These are phyloP conservation scores for Lemur catta DNA, from an alignment of 2,797 vertebrate species.

Conservation along the genomic window DNA sequence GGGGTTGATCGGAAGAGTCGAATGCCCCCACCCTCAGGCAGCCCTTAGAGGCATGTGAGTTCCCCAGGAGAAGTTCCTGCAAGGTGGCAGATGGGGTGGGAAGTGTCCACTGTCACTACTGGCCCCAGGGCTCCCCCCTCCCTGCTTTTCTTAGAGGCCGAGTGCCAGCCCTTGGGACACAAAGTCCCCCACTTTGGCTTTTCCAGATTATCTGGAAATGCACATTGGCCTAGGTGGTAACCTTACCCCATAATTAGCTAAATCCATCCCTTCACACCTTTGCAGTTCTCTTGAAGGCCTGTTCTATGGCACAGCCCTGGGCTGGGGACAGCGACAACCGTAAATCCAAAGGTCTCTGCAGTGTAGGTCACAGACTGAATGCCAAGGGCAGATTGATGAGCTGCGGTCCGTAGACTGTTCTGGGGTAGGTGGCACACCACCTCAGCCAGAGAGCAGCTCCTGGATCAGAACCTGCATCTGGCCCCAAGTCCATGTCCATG, in stretches of 20 bases:
- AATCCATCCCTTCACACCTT: background rate
- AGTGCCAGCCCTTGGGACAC: background rate
- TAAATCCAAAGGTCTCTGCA: background rate
- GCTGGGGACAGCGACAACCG: background rate
- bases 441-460: background rate
- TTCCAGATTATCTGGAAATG: background rate
- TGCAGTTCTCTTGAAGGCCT: background rate
- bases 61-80: too few relatives aligned
- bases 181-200: background rate
- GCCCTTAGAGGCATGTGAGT: background rate
- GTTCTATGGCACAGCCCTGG: background rate
- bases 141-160: too few relatives aligned
- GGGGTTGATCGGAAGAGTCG: background rate
- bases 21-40: too few relatives aligned
- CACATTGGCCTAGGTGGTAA: too few relatives aligned
- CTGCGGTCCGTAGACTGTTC: rapidly evolving
- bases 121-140: too few relatives aligned
- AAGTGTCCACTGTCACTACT: too few relatives aligned
- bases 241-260: background rate
- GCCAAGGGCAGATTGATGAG: rapidly evolving
- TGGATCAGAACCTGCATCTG: background rate
- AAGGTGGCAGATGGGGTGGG: too few relatives aligned
- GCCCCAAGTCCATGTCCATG: too few relatives aligned
- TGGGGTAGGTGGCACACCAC: background rate
- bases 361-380: background rate